Evolutionary conservation across 2,888 invertebrate species (phyloP), one percentile per base, ranked within the genome.

Genomic region (Corbicula japonica): DNA sequence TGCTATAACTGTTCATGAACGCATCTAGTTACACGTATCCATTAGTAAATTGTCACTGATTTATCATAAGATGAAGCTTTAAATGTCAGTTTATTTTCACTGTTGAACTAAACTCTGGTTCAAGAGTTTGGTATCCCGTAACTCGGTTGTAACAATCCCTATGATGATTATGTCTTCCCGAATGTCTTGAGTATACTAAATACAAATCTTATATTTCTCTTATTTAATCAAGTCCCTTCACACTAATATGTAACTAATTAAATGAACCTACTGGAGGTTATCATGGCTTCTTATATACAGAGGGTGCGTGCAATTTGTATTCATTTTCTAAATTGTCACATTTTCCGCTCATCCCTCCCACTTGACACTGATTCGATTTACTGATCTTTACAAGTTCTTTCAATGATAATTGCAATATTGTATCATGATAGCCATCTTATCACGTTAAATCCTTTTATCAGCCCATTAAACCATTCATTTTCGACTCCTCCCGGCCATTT

Each of bases 311-410:
- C 44, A 44, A 32, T 58, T 44, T 46, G 28, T 15, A 30, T 69
- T 48, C 34, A 32, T 41, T 32, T 15, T 54, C 54, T 54, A 72
- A 63, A 62, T 52, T 68, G 75, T 41, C 74, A 68, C 38, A 60
- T 71, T 62, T 48, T 54, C 58, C 38, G 70, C 66, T 61, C 68
- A 62, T 71, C 65, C 66, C 54, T 61, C n/a, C 26, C 21, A 38
- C 65, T 52, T 79, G 81, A 77, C 81, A 81, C 81, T 77, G 77
- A 77, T 81, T 81, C 81, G 77, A 81, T 81, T 81, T 70, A 77
- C 77, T 70, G 75, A 58, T 75, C 71, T 65, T 77, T 58, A 66
- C 77, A 54, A 56, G 35, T 62, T 63, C 71, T 81, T 74, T 77
- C 77, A 77, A 71, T 75, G 74, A 81, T 77, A 81, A 81, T 81